These are phyloP conservation scores for Apomyelois bistriatella DNA, from an alignment of 2,888 invertebrate genomes.

Conservation along the genomic window DNA sequence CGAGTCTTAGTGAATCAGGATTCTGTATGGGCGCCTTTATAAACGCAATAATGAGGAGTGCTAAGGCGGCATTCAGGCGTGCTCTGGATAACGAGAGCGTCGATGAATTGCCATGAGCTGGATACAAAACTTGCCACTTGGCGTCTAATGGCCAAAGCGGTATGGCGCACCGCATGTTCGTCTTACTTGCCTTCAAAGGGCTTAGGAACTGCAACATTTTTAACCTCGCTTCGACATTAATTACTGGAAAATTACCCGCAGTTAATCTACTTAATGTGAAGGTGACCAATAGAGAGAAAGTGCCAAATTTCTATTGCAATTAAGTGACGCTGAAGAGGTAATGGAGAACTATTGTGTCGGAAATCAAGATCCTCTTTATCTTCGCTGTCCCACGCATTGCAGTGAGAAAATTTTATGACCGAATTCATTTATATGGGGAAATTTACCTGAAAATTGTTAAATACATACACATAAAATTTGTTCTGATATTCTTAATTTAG, in stretches of 20 bases:
- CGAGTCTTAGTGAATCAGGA: conserved; percentile 72
- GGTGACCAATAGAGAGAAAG: too few relatives aligned
- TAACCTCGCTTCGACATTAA: neutral
- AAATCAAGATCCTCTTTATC: too few relatives aligned
- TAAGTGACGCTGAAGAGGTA: too few relatives aligned
- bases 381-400: too few relatives aligned
- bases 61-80: conserved; percentile 73
- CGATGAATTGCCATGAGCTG: conserved; percentile 74
- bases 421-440: too few relatives aligned
- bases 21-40: conserved; percentile 74
- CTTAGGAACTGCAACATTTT: conserved; percentile 45
- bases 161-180: conserved; percentile 28
- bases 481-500: neutral
- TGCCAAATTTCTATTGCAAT: too few relatives aligned
- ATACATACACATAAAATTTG: neutral
- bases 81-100: conserved; percentile 69
- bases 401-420: too few relatives aligned
- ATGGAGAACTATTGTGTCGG: too few relatives aligned
- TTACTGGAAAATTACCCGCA: neutral
- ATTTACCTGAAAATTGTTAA: too few relatives aligned
- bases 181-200: conserved; percentile 44
- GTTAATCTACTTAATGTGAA: too few relatives aligned
- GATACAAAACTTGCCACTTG: conserved; percentile 74
- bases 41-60: conserved; percentile 79
- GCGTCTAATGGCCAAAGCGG: conserved; percentile 41